phyloP scores from a whole-genome alignment of 2,797 vertebrate genomes.

The Bovichtus variegatus region DNA sequence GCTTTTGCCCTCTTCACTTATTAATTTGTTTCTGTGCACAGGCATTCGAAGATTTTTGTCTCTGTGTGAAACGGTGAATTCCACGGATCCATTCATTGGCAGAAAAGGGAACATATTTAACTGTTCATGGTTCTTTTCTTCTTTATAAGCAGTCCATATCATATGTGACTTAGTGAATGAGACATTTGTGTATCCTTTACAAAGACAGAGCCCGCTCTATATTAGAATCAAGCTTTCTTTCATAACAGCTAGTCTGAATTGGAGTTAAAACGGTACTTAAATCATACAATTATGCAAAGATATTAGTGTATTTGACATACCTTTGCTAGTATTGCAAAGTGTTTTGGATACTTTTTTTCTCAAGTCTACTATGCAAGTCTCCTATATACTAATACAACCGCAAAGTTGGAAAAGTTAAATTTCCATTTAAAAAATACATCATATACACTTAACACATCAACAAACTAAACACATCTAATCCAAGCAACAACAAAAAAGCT shows the following conservation, averaged over 20 bases:
- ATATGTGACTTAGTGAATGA: constrained; percentile 56
- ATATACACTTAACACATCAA: neutral
- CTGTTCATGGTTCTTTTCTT: constrained; percentile 57
- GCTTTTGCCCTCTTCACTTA: constrained; percentile 65
- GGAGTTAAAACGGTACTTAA: neutral
- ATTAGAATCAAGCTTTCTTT: constrained; percentile 16
- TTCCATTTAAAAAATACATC: neutral
- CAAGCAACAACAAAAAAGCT: neutral
- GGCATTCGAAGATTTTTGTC: constrained; percentile 44
- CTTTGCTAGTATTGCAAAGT: neutral
- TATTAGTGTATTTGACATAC: neutral
- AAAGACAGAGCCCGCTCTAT: constrained; percentile 40
- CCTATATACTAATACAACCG: too few relatives aligned
- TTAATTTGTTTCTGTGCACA: constrained; percentile 50
- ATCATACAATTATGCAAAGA: neutral
- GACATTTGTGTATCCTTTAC: constrained; percentile 50
- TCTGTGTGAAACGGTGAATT: constrained; percentile 57
- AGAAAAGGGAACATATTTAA: constrained; percentile 51
- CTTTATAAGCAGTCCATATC: constrained; percentile 40
- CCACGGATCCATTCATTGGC: constrained; percentile 58
- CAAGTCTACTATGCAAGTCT: neutral
- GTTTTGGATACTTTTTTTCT: neutral
- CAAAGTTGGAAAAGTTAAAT: neutral
- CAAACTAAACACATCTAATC: neutral
- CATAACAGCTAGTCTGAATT: constrained; percentile 5